phyloP scores from a whole-genome alignment of 2,113 vertebrate genomes.

The Cisticola juncidis region DNA sequence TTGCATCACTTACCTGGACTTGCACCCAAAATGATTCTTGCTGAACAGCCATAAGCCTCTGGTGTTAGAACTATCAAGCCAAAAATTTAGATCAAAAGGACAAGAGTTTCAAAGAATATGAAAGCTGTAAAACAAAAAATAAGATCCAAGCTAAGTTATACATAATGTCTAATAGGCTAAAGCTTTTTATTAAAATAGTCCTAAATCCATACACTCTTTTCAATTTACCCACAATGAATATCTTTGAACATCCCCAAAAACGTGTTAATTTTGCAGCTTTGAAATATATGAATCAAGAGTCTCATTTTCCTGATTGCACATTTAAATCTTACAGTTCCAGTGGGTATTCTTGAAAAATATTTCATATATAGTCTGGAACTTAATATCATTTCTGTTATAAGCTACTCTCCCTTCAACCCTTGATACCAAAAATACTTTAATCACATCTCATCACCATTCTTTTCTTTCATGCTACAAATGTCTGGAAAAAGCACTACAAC shows the following conservation, averaged over 20 bases:
- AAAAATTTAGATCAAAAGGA: background rate
- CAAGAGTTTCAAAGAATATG: background rate
- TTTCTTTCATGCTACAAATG: background rate
- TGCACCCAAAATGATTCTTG: background rate
- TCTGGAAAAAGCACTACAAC: background rate
- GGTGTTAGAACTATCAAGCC: background rate
- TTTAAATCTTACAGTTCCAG: background rate
- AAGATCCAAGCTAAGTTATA: background rate
- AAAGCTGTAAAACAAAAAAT: background rate
- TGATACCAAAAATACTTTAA: background rate
- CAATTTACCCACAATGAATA: background rate
- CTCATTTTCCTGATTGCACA: background rate
- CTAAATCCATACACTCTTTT: background rate
- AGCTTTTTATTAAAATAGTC: background rate
- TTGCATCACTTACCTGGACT: background rate
- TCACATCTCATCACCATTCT: background rate
- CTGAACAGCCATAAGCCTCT: background rate
- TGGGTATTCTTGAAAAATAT: background rate
- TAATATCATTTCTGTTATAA: background rate
- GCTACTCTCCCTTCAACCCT: background rate
- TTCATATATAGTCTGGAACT: background rate
- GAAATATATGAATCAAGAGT: background rate
- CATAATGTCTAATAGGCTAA: background rate
- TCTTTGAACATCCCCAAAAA: background rate
- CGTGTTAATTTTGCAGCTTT: background rate